Conservation (phyloP, 2,113 vertebrate species). For the Scartelaos histophorus region DNA sequence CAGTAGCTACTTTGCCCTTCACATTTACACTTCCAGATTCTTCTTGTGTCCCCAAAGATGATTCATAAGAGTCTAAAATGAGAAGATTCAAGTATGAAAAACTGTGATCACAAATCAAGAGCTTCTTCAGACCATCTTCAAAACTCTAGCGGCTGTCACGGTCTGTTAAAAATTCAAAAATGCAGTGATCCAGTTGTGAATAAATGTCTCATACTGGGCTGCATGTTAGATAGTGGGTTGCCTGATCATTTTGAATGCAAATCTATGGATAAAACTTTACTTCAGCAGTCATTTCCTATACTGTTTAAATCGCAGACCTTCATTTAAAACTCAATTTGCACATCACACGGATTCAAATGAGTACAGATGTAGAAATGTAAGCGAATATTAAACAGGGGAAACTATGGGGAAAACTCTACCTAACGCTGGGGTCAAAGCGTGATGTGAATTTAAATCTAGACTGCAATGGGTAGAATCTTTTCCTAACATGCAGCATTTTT, state of each 20-base stretch:
- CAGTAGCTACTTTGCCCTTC: no score
- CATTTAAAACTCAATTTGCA: constrained; percentile 29
- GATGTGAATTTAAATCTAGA: constrained; percentile 27
- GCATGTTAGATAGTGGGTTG: neutral
- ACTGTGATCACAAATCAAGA: no score
- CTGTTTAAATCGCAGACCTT: constrained; percentile 22
- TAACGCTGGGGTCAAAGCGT: constrained; percentile 20
- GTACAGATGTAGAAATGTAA: constrained; percentile 23
- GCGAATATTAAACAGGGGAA: constrained; percentile 32
- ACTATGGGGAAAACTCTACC: constrained; percentile 12
- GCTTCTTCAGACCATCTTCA: no score
- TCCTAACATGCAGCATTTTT: neutral
- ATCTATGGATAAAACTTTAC: neutral
- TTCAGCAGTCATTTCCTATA: neutral
- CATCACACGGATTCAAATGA: constrained; percentile 13
- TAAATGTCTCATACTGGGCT: no score
- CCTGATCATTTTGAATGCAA: constrained; percentile 13
- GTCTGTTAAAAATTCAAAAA: neutral
- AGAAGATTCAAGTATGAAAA: no score
- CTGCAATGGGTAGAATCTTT: neutral
- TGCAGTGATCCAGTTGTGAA: neutral
- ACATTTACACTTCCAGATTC: no score
- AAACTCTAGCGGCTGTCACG: no score
- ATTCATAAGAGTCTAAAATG: no score
- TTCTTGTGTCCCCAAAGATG: no score